Evolutionary conservation across 2,888 invertebrate species (phyloP).

Genomic region (Rhagium mordax): DNA sequence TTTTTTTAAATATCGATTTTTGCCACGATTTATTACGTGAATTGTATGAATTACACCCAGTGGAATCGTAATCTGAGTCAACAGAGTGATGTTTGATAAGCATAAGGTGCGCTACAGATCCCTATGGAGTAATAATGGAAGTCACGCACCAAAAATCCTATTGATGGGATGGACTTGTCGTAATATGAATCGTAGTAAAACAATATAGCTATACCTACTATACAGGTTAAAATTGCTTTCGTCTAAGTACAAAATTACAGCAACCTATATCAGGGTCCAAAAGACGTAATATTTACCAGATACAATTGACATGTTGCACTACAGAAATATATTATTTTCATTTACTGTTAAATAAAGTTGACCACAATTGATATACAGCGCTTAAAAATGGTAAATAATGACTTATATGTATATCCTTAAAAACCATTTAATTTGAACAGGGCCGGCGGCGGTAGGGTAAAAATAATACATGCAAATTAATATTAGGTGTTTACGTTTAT

Average conservation of each 20-base stretch:
- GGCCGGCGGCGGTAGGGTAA: too few species aligned
- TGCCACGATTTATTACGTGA: constrained; percentile 27
- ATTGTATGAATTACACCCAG: constrained; percentile 38
- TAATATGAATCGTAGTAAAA: neutral
- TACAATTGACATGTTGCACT: too few species aligned
- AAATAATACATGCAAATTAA: too few species aligned
- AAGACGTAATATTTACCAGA: too few species aligned
- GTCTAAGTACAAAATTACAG: neutral
- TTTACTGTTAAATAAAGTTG: too few species aligned
- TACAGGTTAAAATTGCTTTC: neutral
- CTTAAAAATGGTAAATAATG: too few species aligned
- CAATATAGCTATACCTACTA: neutral
- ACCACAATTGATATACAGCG: too few species aligned
- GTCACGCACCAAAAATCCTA: constrained; percentile 37
- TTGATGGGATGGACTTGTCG: constrained; percentile 30
- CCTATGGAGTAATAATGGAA: constrained; percentile 23
- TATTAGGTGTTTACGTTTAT: too few species aligned
- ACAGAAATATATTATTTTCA: too few species aligned
- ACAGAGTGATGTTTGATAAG: constrained; percentile 33
- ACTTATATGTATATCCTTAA: too few species aligned
- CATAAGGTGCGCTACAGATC: constrained; percentile 41
- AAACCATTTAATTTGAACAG: too few species aligned
- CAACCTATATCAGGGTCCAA: too few species aligned
- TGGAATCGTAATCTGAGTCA: constrained; percentile 35
- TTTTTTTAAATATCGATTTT: neutral